Evolutionary conservation across 2,113 vertebrate genomes (phyloP).

Genomic region (Trochalopteron elliotii): DNA sequence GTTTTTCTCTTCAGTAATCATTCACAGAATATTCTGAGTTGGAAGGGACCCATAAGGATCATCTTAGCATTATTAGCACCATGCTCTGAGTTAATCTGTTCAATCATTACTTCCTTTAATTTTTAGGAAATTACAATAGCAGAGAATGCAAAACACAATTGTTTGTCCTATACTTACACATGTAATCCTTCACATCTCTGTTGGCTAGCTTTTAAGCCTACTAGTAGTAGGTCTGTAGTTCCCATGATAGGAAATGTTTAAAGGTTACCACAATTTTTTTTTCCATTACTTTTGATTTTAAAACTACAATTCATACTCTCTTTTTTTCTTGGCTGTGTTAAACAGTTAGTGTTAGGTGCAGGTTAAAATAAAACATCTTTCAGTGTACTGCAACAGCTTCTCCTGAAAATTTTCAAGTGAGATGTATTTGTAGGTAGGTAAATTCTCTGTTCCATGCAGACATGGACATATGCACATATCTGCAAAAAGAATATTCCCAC

Average conservation of each 20-base stretch:
- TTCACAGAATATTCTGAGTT: neutral
- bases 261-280: neutral
- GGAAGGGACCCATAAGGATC: neutral
- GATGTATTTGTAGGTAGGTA: neutral
- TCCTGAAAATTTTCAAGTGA: neutral
- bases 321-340: neutral
- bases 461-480: neutral
- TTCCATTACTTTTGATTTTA: neutral
- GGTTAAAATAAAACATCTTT: neutral
- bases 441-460: neutral
- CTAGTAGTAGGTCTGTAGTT: neutral
- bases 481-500: neutral
- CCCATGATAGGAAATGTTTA: neutral
- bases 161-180: neutral
- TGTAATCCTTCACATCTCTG: neutral
- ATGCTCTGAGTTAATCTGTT: neutral
- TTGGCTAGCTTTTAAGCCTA: neutral
- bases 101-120: neutral
- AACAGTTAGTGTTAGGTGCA: neutral
- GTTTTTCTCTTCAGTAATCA: neutral
- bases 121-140: neutral
- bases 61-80: neutral
- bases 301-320: neutral
- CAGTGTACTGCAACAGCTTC: neutral
- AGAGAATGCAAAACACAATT: neutral